Evolutionary conservation across 1,140 invertebrate species (phyloP).

Genomic region (Ceratoteleas bidentatus): DNA sequence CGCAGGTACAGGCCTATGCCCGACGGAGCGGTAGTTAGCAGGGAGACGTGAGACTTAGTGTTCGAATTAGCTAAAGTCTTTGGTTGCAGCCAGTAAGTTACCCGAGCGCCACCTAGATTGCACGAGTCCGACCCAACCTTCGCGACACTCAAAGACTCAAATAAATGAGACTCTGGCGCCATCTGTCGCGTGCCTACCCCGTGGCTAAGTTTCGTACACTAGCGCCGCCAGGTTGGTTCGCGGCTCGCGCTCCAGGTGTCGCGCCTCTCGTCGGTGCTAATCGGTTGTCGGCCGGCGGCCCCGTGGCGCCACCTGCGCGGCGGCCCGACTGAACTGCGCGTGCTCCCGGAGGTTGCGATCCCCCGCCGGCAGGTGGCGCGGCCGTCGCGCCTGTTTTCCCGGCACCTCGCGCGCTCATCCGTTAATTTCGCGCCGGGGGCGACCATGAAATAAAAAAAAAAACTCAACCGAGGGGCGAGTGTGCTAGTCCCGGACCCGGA

Average conservation of each 20-base stretch:
- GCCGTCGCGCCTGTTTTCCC: slow-evolving; percentile 22
- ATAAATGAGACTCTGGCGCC: slow-evolving; percentile 3
- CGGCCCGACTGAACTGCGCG: slow-evolving; percentile 23
- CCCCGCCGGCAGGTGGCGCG: slow-evolving; percentile 12
- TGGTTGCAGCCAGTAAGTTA: slow-evolving; percentile 72
- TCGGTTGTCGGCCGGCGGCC: slow-evolving; percentile 43
- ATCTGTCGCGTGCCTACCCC: too few species aligned
- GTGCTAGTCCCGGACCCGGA: slow-evolving; percentile 71
- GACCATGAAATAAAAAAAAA: slow-evolving; percentile 3
- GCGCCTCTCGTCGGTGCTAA: slow-evolving; percentile 61
- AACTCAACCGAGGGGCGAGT: slow-evolving; percentile 62
- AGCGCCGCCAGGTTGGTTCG: slow-evolving; percentile 42
- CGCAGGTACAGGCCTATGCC: slow-evolving; percentile 79
- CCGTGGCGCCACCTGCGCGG: slow-evolving; percentile 22
- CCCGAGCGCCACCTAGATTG: slow-evolving; percentile 72
- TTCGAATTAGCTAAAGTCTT: slow-evolving; percentile 70
- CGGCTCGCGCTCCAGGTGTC: slow-evolving; percentile 21
- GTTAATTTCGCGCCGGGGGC: slow-evolving; percentile 14
- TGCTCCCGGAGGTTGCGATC: slow-evolving; percentile 2
- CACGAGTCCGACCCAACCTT: too few species aligned
- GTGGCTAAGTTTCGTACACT: slow-evolving; percentile 21
- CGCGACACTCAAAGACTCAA: slow-evolving; percentile 14
- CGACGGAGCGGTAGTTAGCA: slow-evolving; percentile 76
- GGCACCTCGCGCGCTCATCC: too few species aligned
- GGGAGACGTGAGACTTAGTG: slow-evolving; percentile 78